Percentiles rank a stretch among this genome's conserved stretches.
Conservation (phyloP, 2,113 vertebrate species). For the Galbula dea region DNA sequence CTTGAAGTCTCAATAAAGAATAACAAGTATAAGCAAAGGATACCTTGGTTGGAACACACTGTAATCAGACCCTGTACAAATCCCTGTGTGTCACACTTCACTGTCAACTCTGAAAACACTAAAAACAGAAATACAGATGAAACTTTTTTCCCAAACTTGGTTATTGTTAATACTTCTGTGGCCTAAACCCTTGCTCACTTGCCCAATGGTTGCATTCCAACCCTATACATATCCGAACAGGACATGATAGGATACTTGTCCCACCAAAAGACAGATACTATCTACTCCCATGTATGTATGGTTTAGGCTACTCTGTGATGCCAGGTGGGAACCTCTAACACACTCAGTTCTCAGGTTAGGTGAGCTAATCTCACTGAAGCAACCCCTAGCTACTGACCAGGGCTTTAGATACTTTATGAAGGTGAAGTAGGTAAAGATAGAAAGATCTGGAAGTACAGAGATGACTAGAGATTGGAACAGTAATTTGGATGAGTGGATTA, state of each 20-base stretch:
- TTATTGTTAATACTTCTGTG: background rate
- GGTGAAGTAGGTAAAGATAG: background rate
- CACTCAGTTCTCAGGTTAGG: background rate
- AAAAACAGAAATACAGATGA: background rate
- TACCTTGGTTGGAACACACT: background rate
- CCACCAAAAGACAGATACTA: background rate
- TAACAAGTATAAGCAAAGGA: background rate
- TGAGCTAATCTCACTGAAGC: background rate
- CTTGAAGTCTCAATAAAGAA: background rate
- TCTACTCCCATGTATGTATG: background rate
- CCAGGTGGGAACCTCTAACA: background rate
- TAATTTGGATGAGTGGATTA: background rate
- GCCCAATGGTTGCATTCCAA: accelerated
- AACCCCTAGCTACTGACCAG: background rate
- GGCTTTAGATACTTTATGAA: background rate
- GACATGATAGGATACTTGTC: background rate
- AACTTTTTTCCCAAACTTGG: background rate
- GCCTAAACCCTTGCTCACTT: background rate
- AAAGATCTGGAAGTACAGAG: background rate
- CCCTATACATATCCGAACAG: too few species aligned
- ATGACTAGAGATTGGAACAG: background rate
- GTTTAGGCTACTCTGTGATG: background rate
- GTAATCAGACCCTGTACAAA: background rate
- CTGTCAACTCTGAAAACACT: background rate
- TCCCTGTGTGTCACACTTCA: background rate